Conservation (phyloP, 2,113 vertebrate genomes). For the Ellobius talpinus region DNA sequence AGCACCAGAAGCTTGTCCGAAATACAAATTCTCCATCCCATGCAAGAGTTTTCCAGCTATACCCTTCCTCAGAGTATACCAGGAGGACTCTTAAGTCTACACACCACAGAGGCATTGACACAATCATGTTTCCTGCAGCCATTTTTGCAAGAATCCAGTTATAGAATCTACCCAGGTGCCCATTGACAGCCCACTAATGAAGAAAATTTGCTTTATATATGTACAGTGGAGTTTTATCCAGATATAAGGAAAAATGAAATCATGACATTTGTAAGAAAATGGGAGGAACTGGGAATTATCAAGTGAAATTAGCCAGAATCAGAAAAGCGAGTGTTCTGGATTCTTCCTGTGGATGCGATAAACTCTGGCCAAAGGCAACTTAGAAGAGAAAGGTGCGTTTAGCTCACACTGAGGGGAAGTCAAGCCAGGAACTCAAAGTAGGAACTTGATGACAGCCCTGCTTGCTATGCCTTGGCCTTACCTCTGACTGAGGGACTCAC, state of each 20-base stretch:
- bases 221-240: not conserved
- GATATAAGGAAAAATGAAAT: not conserved
- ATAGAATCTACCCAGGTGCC: not conserved
- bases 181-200: not conserved
- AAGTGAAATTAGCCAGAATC: not conserved
- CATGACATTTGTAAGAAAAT: not conserved
- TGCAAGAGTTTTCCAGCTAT: rapidly evolving
- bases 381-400: too few relatives aligned
- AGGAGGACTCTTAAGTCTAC: not conserved
- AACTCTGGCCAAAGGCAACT: not conserved
- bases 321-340: not conserved
- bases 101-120: not conserved
- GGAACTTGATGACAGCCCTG: not conserved
- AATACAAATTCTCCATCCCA: not conserved
- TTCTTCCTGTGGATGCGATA: not conserved
- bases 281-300: not conserved
- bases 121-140: not conserved
- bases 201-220: not conserved
- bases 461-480: not conserved
- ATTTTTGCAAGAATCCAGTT: not conserved
- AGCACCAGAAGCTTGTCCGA: not conserved
- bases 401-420: not conserved
- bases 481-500: not conserved
- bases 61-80: not conserved
- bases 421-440: not conserved